Conservation (phyloP, 2,888 invertebrate genomes). For the Augochlorella aurata region DNA sequence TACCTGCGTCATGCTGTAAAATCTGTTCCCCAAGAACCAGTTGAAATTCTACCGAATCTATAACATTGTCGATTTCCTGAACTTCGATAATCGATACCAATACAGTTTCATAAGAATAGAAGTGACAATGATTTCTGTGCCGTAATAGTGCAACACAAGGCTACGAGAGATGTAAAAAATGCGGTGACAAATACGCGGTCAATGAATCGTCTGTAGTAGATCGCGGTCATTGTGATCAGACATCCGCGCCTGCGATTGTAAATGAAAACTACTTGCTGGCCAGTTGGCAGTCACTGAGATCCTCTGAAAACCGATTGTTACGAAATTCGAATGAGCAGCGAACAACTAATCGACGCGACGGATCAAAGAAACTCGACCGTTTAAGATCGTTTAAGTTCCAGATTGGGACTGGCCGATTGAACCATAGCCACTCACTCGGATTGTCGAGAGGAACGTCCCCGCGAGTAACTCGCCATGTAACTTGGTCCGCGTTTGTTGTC, state of each 20-base stretch:
- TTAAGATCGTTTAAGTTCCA: neutral
- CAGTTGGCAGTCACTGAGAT: neutral
- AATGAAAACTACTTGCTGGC: neutral
- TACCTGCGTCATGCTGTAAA: no score
- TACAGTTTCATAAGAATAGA: neutral
- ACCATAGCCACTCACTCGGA: constrained; percentile 50
- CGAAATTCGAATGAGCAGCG: neutral
- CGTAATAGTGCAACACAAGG: neutral
- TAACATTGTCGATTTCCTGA: constrained; percentile 19
- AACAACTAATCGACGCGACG: neutral
- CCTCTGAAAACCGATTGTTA: neutral
- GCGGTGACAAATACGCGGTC: constrained; percentile 13
- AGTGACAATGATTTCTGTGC: constrained; percentile 1
- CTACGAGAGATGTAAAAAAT: neutral
- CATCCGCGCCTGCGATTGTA: neutral
- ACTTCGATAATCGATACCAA: constrained; percentile 14
- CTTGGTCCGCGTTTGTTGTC: constrained; percentile 13
- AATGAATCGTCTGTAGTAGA: neutral
- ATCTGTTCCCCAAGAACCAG: neutral
- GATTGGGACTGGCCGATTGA: neutral
- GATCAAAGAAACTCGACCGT: neutral
- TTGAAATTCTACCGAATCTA: neutral
- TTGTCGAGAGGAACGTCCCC: constrained; percentile 57
- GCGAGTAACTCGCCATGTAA: constrained; percentile 55
- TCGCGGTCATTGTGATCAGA: neutral